phyloP scores from a whole-genome alignment of 2,797 vertebrate genomes.

The Typhlichthys eigenmanni region DNA sequence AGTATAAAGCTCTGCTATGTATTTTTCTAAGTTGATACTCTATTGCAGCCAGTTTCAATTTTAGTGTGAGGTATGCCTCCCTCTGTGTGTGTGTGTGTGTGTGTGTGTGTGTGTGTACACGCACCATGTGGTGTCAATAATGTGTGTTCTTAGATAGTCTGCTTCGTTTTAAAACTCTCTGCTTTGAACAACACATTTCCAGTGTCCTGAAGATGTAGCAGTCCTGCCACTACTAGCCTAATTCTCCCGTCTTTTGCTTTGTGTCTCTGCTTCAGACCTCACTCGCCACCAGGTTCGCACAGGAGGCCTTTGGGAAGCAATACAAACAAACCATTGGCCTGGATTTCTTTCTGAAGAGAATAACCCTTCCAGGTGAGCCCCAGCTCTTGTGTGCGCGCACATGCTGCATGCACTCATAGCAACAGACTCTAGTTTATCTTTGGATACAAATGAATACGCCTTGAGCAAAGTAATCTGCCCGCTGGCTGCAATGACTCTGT shows the following conservation, averaged over 20 bases:
- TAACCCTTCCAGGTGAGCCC: slow-evolving; percentile 95
- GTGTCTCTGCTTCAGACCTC: slow-evolving; percentile 89
- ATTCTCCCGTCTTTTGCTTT: slow-evolving; percentile 50
- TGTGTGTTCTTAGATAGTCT: not conserved
- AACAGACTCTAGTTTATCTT: slow-evolving; percentile 15
- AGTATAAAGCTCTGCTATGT: slow-evolving; percentile 44
- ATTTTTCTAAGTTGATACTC: slow-evolving; percentile 44
- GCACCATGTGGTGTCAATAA: too few relatives aligned
- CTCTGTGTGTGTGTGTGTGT: slow-evolving; percentile 9
- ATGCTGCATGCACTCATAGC: not conserved
- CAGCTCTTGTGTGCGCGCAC: slow-evolving; percentile 38
- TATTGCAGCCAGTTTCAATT: slow-evolving; percentile 40
- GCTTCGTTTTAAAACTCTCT: slow-evolving; percentile 16
- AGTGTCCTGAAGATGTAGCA: not conserved
- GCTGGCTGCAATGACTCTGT: too few relatives aligned
- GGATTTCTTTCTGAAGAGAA: slow-evolving; percentile 99
- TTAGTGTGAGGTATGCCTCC: slow-evolving; percentile 2
- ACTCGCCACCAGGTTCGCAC: slow-evolving; percentile 93
- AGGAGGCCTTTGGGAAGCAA: slow-evolving; percentile 98
- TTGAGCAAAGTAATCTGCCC: too few relatives aligned
- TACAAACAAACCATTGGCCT: slow-evolving; percentile 99
- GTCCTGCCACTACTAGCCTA: too few relatives aligned
- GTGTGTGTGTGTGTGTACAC: not conserved
- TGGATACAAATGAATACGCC: too few relatives aligned
- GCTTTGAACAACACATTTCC: slow-evolving; percentile 26